phyloP scores from a whole-genome alignment of 92 coral and sea anemone genomes.

The Pocillopora meandrina region DNA sequence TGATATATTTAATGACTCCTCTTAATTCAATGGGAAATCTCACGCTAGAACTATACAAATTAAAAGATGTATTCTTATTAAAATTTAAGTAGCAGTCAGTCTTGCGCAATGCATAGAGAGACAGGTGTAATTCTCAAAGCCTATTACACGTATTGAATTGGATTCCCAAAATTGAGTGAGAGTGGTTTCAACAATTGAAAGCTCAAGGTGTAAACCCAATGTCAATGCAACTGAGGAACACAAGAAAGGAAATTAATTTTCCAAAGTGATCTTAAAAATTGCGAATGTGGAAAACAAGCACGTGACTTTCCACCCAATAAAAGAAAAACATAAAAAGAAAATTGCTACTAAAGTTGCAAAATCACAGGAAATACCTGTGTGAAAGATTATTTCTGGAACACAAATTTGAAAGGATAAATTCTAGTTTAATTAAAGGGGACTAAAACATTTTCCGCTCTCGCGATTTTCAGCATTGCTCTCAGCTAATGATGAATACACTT shows the following conservation, averaged over 20 bases:
- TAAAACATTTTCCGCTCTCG: too few relatives aligned
- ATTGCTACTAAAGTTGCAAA: too few relatives aligned
- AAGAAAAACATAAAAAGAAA: too few relatives aligned
- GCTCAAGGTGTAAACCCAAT: background rate
- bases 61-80: background rate
- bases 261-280: background rate
- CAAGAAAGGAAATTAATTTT: background rate
- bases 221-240: background rate
- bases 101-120: conserved; percentile 6
- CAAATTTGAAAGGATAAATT: too few relatives aligned
- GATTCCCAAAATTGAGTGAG: background rate
- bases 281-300: too few relatives aligned
- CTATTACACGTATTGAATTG: background rate
- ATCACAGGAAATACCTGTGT: too few relatives aligned
- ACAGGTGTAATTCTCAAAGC: conserved; percentile 18
- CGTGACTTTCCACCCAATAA: too few relatives aligned
- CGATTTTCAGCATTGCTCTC: background rate
- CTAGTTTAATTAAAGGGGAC: too few relatives aligned
- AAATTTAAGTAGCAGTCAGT: background rate
- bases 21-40: conserved; percentile 10
- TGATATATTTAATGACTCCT: background rate
- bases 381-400: too few relatives aligned
- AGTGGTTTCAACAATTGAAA: conserved; percentile 17
- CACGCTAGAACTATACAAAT: conserved; percentile 4
- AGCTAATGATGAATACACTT: background rate